These are phyloP conservation scores for Uloborus diversus DNA, from an alignment of 1,140 invertebrate genomes.

Conservation along the genomic window DNA sequence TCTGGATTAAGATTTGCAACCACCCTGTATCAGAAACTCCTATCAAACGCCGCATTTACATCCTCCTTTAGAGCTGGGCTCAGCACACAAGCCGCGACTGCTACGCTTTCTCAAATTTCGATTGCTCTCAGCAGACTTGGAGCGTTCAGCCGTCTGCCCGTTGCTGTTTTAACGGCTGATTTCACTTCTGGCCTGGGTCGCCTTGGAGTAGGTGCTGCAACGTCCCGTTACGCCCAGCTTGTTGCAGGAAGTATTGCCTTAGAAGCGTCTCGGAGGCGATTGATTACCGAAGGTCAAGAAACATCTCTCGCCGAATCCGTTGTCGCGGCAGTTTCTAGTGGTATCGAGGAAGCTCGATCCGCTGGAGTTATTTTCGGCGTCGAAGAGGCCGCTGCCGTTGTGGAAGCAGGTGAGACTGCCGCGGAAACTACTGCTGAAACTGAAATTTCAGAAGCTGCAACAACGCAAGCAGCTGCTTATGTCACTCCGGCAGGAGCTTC, in stretches of 20 bases:
- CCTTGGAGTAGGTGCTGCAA: not conserved
- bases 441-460: not conserved
- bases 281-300: not conserved
- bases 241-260: not conserved
- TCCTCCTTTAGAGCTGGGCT: not conserved
- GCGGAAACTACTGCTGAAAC: not conserved
- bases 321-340: not conserved
- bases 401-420: not conserved
- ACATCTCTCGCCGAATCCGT: not conserved
- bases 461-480: not conserved
- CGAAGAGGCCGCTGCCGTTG: not conserved
- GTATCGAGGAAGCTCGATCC: not conserved
- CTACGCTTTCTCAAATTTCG: not conserved
- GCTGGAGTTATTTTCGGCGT: not conserved
- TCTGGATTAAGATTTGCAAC: not conserved
- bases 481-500: not conserved
- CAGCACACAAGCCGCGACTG: not conserved
- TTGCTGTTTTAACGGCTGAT: not conserved
- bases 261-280: not conserved
- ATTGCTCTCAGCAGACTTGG: not conserved
- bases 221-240: not conserved
- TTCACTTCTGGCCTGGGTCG: not conserved
- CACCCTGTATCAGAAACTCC: not conserved
- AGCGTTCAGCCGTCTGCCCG: not conserved
- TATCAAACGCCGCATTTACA: not conserved